Percentiles rank a stretch among this genome's conserved stretches.
Evolutionary conservation across 2,888 invertebrate genomes (phyloP).

Genomic region (Tryphoninae sp.): DNA sequence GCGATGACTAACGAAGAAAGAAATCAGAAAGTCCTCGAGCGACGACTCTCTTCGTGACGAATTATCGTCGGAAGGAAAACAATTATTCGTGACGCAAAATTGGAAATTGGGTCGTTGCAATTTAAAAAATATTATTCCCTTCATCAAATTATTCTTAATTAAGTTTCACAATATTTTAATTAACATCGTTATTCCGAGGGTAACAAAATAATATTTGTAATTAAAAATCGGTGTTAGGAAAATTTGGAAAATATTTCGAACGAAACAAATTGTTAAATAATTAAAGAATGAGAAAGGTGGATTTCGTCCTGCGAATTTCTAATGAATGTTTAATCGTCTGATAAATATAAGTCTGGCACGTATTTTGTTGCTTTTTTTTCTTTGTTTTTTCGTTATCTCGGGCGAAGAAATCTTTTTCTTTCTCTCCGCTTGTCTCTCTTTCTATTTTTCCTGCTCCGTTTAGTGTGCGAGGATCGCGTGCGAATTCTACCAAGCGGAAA

Average conservation of each 20-base stretch:
- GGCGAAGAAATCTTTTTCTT: not conserved
- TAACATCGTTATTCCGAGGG: no score
- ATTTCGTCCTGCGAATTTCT: not conserved
- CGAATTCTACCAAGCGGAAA: slow-evolving; percentile 49
- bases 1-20: slow-evolving; percentile 21
- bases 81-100: not conserved
- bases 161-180: no score
- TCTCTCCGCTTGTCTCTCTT: not conserved
- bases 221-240: no score
- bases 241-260: no score
- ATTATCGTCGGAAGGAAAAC: not conserved
- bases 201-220: no score
- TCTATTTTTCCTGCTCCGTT: not conserved
- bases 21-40: slow-evolving; percentile 1
- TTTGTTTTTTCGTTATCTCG: not conserved
- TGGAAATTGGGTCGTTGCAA: not conserved
- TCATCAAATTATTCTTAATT: no score
- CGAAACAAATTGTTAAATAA: no score
- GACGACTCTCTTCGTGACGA: not conserved
- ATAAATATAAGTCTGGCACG: slow-evolving; percentile 6
- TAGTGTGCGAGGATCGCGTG: slow-evolving; percentile 48
- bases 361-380: not conserved
- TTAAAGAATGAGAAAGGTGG: no score
- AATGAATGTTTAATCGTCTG: not conserved
- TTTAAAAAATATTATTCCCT: no score